Base-by-base conservation (phyloP, 2,113 vertebrate genomes). In the Epinephelus fuscoguttatus region DNA sequence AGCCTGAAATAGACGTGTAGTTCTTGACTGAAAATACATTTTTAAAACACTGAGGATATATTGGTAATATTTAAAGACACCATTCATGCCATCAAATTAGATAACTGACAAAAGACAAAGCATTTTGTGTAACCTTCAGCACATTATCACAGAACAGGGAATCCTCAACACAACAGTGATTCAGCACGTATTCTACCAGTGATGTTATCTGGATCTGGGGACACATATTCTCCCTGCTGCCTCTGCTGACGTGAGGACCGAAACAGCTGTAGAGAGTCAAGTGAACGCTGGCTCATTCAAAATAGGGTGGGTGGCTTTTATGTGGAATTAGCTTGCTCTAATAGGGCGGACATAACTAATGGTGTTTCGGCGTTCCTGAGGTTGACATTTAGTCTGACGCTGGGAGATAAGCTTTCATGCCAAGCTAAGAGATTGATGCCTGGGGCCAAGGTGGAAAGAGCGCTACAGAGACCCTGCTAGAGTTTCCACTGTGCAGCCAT, bases 321-420 rank as follows among this genome's bases (percentile, higher is more conserved):
- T 84, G 75, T 87, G 80, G 82, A 93, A 95, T 91, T 91, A 92
- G 64, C 82, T 70, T 19, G 23, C 71, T 84, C 74, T 91, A 91
- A 91, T 88, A 91, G 77, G 74, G 75, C 23, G 14, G 45, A 91
- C 85, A 77, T 84, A 94, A 91, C 84, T 92, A 92, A 93, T 93
- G 82, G 70, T 64, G 73, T 88, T 92, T 71, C 61, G 70, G 60
- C 79, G 7, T 57, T 89, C 68, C 59, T 84, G 61, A 88, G 71
- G 70, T 71, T 92, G 90, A 92, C 86, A 91, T 93, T 91, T 84
- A 91, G 89, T 80, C 81, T 90, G 81, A 84, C 59, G n/a, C 68
- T 77, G 61, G 74, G 74, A 71, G 85, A 93, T 88, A 89, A 90
- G 87, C 79, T 87, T 82, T 86, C 84, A 86, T 87, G 64, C 68